Base-by-base conservation (phyloP, 2,888 invertebrate genomes). In the Pomacea canaliculata region DNA sequence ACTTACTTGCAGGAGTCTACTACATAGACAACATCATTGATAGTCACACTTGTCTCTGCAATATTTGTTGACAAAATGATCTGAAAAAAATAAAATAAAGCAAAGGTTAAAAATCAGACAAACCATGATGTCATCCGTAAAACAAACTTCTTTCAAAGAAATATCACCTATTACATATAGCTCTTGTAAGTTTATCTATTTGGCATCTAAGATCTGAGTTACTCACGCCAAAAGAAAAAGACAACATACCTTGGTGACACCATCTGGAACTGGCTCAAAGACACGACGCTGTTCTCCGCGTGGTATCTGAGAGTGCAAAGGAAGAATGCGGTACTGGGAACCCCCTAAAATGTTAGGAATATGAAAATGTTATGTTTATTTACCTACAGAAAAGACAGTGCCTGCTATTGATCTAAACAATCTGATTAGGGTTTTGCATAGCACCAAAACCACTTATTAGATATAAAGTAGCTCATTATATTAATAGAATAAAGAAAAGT, bases 11-110 rank as follows among this genome's bases (percentile, higher is more conserved):
- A 98, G 67, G 96, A 96, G 90, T 99, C 99, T 79, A 99, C 96
- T 0, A 99, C 99, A 91, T 95, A 99, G 1, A 99, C 98, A 4
- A 99, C 97, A 89, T 99, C 99, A 91, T 99, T 96, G 83, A 99
- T 99, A 0, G 99, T 99, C 83, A 99, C 96, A 10, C 97, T 97
- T 0, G 98, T 97, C 92, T 99, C 99, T 0, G 99, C 99, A 87
- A 99, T 98, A 91, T 99, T 99, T 5, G 99, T 99, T 0, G 98
- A 95, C 23, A 99, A 92, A 86, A 99, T 99, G 76, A 99, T 95
- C 95, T 95, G 90, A 0, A 91, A 84, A 19, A 51, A 77, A 23
- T 23, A 68, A 72, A 77, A 68, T 37, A 27, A 8, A 73, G 63
- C 12, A 27, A 37, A 19, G 8, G 59, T 12, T 62, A 48, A 60